Evolutionary conservation across 2,888 invertebrate species (phyloP).

Genomic region (Bursaphelenchus okinawaensis): DNA sequence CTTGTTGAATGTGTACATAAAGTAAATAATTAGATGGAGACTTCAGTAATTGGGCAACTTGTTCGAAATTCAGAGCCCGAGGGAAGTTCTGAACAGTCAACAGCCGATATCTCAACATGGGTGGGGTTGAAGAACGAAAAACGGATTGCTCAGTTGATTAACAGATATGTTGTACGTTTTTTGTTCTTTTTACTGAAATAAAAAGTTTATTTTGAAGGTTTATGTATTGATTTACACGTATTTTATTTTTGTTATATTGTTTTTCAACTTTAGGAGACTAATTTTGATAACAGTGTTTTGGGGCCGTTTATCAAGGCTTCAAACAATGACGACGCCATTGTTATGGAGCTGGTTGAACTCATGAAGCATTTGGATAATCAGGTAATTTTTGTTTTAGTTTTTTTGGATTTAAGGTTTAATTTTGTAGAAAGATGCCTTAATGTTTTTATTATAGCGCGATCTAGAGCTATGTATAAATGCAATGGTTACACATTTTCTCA

Average conservation of each 20-base stretch:
- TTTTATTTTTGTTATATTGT: too few relatives aligned
- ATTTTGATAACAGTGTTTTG: too few relatives aligned
- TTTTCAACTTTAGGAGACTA: too few relatives aligned
- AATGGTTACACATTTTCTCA: slow-evolving; percentile 15
- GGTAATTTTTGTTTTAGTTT: not conserved
- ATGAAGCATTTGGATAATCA: not conserved
- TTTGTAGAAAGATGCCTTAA: not conserved
- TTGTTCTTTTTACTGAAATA: too few relatives aligned
- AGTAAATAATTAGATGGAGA: too few relatives aligned
- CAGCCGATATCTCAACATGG: not conserved
- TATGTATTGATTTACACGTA: too few relatives aligned
- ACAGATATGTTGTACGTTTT: not conserved
- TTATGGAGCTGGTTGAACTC: not conserved
- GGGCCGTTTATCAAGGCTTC: too few relatives aligned
- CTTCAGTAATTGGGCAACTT: not conserved
- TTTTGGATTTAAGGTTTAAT: too few relatives aligned
- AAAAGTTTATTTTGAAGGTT: too few relatives aligned
- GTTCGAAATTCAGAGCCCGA: not conserved
- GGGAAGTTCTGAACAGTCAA: not conserved
- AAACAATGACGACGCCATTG: not conserved
- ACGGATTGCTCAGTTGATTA: not conserved
- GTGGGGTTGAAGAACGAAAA: not conserved
- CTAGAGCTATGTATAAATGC: slow-evolving; percentile 16
- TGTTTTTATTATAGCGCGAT: slow-evolving; percentile 4
- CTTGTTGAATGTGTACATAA: too few relatives aligned